phyloP scores from a whole-genome alignment of 2,113 vertebrate species.

The Budorcas taxicolor region DNA sequence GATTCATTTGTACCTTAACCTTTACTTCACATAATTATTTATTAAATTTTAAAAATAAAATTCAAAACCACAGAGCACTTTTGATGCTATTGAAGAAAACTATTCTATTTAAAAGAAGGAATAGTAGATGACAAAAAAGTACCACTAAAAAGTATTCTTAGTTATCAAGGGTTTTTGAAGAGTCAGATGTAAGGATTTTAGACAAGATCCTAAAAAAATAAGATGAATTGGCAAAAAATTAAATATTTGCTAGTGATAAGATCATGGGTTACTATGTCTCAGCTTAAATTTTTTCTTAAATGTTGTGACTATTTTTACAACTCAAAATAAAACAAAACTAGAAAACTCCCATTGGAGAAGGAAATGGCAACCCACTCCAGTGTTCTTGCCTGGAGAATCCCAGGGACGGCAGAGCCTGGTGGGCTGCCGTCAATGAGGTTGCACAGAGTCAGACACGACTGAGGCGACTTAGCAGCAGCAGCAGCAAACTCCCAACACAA shows the following conservation, averaged over 20 bases:
- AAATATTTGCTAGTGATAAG: background rate
- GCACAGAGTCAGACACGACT: no score
- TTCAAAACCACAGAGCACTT: background rate
- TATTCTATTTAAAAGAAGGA: background rate
- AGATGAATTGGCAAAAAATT: background rate
- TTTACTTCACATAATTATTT: background rate
- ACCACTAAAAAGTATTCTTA: background rate
- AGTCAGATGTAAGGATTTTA: background rate
- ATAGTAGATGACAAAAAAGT: background rate
- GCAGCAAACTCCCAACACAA: background rate
- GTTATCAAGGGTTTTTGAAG: background rate
- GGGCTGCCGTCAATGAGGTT: no score
- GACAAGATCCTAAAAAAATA: background rate
- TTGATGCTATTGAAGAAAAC: background rate
- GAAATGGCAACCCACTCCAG: no score
- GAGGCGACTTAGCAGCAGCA: no score
- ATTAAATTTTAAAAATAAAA: slow-evolving; percentile 20
- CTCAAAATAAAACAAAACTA: background rate
- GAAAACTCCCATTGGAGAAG: background rate
- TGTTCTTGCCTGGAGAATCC: no score
- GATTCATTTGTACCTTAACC: background rate
- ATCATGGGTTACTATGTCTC: background rate
- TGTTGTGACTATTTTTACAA: background rate
- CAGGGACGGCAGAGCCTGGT: no score
- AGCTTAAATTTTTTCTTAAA: background rate